Evolutionary conservation across 2,888 invertebrate genomes (phyloP), one percentile per base, ranked within the genome.

Genomic region (Proisotoma minuta): DNA sequence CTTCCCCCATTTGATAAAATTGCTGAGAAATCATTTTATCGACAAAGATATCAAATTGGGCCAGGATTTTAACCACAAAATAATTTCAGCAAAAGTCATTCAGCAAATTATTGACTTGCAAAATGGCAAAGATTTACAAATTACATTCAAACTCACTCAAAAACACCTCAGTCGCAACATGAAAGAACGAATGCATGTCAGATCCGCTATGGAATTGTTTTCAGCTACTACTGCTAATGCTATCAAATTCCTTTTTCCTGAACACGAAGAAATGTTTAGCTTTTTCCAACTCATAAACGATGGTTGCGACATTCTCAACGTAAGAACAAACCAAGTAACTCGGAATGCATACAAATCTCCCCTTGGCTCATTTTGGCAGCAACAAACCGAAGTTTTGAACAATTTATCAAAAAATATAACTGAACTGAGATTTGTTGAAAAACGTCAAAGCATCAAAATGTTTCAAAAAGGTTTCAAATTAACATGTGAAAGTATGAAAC

Each of bases 21-120:
- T 69, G 1, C 26, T 66, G 4, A 12, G 66, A n/a, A 66, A 63
- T 65, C 61, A 69, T 56, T 51, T 60, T 20, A n/a, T 64, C 12
- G 64, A 58, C 59, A 27, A 63, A 5, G 66, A 59, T 4, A 60
- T 66, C 15, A 52, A 40, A 20, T n/a, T 66, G 8, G 22, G n/a
- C 4, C 15, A 26, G 3, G 43, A 49, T 47, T 28, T 22, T 10
- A 1, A 34, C 2, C 5, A 43, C 18, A 5, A 5, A 5, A 20
- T 43, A 15, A 43, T 43, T n/a, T 43, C 22, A 4, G n/a, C 18
- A 12, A 20, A 72, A 28, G 56, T 60, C 5, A 29, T 72, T 23
- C 70, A 57, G 3, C 40, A 40, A 12, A 15, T 27, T 3, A 27
- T 60, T 3, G 2, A 18, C n/a, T 1, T 8, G 8, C 8, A 50